These are phyloP conservation scores for Cranoglanis bouderius DNA, from an alignment of 2,113 vertebrate genomes.

Conservation along the genomic window DNA sequence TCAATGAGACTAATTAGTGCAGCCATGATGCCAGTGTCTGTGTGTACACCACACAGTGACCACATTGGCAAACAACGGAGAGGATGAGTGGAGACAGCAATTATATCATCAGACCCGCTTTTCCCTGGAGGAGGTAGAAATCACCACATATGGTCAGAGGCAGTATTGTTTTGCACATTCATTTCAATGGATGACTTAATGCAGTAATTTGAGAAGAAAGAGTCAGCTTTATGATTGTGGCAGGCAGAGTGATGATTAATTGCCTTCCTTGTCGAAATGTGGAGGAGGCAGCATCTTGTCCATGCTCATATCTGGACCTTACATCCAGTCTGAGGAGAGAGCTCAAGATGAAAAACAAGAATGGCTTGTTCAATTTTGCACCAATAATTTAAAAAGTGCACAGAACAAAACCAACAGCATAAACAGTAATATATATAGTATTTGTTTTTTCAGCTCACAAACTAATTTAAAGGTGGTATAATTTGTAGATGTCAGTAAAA, in stretches of 20 bases:
- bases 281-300: constrained; percentile 32
- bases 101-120: constrained; percentile 51
- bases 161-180: constrained; percentile 51
- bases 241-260: constrained; percentile 48
- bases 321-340: not conserved
- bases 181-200: constrained; percentile 52
- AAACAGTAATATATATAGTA: not conserved
- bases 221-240: constrained; percentile 34
- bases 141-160: constrained; percentile 44
- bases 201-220: constrained; percentile 52
- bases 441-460: not conserved
- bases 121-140: constrained; percentile 46
- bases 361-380: not conserved
- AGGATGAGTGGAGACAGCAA: constrained; percentile 49
- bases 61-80: constrained; percentile 36
- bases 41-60: constrained; percentile 40
- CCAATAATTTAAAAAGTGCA: not conserved
- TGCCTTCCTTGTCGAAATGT: constrained; percentile 41
- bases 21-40: constrained; percentile 29
- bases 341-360: constrained; percentile 22
- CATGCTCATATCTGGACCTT: constrained; percentile 40
- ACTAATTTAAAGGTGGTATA: too few relatives aligned
- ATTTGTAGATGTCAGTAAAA: not conserved
- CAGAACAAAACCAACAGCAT: not conserved
- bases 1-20: constrained; percentile 45